Base-by-base conservation (phyloP, 2,888 invertebrate species). In the Spodoptera exigua region DNA sequence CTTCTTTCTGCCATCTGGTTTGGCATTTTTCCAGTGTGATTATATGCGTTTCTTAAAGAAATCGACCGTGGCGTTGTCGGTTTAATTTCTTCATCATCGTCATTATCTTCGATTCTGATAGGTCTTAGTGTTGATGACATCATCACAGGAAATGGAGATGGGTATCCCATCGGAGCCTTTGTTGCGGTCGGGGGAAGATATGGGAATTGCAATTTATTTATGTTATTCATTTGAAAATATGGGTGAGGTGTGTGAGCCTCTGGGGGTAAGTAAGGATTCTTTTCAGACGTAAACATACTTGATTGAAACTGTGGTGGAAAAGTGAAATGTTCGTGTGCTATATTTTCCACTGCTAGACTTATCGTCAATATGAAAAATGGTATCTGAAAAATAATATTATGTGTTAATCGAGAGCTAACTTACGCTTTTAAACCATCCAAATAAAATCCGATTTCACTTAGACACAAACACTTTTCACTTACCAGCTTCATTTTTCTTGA, bases 401-500 rank as follows among this genome's bases (percentile, higher is more conserved):
- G 40, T 45, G n/a, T 68, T 58, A 65, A 55, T 65, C 52, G 4
- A 45, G 18, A n/a, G 40, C 39, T 3, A 52, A 88, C 87, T 88
- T 84, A 87, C 87, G 59, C 48, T 77, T 59, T 54, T 68, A 56
- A 61, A 75, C 78, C 74, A 72, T 61, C 46, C 77, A 68, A 78
- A 82, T 81, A 79, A 79, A 49, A 76, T 76, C 63, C 67, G 75
- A 70, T 74, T 46, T 60, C 77, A 77, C 77, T 62, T 36, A 74
- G 69, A 67, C 70, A 70, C 82, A 82, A 78, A 63, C 86, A 82
- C 90, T 86, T 81, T 83, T 71, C 88, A 91, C 93, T 90, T 91
- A 93, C 94, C 86, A 91, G 90, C 91, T 90, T 93, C 93, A 93
- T 94, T 83, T 84, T 89, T 81, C 69, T 77, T 85, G 88, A 91